Conservation (phyloP, 2,888 invertebrate genomes). For the Platerodrilus igneus region DNA sequence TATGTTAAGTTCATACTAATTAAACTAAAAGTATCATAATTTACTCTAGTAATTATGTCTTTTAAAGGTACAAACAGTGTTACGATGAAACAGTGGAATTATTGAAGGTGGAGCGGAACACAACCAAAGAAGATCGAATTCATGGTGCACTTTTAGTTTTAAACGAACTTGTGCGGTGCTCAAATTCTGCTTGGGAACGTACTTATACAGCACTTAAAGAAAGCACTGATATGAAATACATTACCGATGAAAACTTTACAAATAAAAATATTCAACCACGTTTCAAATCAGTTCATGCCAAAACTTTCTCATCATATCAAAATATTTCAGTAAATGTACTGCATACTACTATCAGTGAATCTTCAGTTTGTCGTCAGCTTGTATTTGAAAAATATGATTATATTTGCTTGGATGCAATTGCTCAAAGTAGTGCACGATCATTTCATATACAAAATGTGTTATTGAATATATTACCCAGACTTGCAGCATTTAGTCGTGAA, state of each 20-base stretch:
- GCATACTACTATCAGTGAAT: slow-evolving; percentile 69
- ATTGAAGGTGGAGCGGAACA: slow-evolving; percentile 68
- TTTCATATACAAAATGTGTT: slow-evolving; percentile 82
- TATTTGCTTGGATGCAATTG: slow-evolving; percentile 74
- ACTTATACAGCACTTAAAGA: slow-evolving; percentile 69
- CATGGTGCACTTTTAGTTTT: slow-evolving; percentile 90
- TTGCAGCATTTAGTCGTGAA: slow-evolving; percentile 88
- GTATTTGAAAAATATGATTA: slow-evolving; percentile 78
- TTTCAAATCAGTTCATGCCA: slow-evolving; percentile 48
- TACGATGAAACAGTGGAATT: slow-evolving; percentile 83
- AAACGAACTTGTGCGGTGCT: slow-evolving; percentile 88
- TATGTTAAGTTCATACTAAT: no score
- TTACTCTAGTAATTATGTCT: no score
- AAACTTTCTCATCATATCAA: slow-evolving; percentile 37
- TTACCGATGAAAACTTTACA: slow-evolving; percentile 36
- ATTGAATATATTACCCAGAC: slow-evolving; percentile 79
- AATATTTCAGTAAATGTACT: slow-evolving; percentile 51
- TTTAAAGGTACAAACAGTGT: slow-evolving; percentile 72
- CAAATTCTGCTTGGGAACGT: slow-evolving; percentile 83
- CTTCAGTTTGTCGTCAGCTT: slow-evolving; percentile 78
- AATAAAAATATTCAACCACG: slow-evolving; percentile 43
- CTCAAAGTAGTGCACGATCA: slow-evolving; percentile 65
- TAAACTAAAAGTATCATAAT: no score
- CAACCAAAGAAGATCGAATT: slow-evolving; percentile 81
- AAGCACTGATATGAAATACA: slow-evolving; percentile 40